Conservation (phyloP, 2,888 invertebrate genomes). For the Caradrina clavipalpis region DNA sequence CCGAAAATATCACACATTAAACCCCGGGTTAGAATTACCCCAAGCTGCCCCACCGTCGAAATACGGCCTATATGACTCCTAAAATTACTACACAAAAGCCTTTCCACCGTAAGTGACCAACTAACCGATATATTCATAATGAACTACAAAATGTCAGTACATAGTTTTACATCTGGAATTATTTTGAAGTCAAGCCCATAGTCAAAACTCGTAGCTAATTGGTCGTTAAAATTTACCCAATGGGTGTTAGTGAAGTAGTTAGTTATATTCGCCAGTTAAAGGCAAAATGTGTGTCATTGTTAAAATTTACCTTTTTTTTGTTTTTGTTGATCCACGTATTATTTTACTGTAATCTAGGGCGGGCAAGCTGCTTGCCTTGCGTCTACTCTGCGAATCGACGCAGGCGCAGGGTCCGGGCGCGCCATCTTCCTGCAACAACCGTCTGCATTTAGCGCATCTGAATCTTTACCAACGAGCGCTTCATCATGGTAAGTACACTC, state of each 20-base stretch:
- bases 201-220: neutral
- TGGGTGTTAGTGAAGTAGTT: neutral
- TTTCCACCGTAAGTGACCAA: neutral
- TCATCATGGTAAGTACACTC: slow-evolving; percentile 92
- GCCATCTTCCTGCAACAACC: slow-evolving; percentile 86
- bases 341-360: slow-evolving; percentile 75
- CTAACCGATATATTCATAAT: neutral
- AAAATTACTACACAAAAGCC: neutral
- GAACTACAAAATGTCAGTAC: neutral
- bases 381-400: slow-evolving; percentile 96
- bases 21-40: no score
- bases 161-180: neutral
- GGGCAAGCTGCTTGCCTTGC: slow-evolving; percentile 96
- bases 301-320: neutral
- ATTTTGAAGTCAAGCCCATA: neutral
- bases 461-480: slow-evolving; percentile 96
- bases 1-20: neutral
- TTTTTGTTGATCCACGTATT: neutral
- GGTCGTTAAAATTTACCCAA: neutral
- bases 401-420: slow-evolving; percentile 93
- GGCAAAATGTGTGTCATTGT: no score
- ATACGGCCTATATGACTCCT: no score
- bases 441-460: slow-evolving; percentile 93
- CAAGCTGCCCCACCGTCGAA: no score
- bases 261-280: neutral